Evolutionary conservation across 30 jellyfish, hydroid and myxozoan species (phyloP), one percentile per base, ranked within the genome.

Genomic region (Hydractinia symbiolongicarpus): DNA sequence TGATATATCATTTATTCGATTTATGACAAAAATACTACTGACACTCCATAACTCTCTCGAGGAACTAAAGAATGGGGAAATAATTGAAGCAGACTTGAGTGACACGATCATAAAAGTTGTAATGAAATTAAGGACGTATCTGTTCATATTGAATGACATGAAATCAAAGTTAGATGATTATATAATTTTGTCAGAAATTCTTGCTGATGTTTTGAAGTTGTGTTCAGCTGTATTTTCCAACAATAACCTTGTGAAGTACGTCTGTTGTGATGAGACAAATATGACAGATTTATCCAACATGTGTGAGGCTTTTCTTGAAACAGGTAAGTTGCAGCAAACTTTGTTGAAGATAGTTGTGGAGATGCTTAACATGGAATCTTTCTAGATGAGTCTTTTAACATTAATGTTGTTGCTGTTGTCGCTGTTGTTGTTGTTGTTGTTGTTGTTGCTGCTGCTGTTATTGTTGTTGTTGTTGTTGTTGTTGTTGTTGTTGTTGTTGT

Each of bases 101-200:
- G 74, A 64, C 40, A 64, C 74, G 52, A n/a, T 64, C 19, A 44
- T 64, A n/a, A 7, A 64, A n/a, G 74, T 64, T 13, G 52, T 64
- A n/a, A 51, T 64, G 9, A 44, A 13, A 7, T 51, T 64, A n/a
- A 64, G 40, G 74, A 64, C 16, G 40, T 64, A n/a, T 51, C 4
- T 64, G 19, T 13, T 64, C 7, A 64, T 0, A 64, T n/a, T 44
- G 9, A 51, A 64, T 51, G 9, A 64, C 8, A 2, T 44, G 40
- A 6, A 64, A n/a, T 7, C 40, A 44, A 64, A 64, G 40, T 44
- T n/a, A 64, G 40, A 64, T 7, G 69, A 58, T 16, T 2, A 30
- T 30, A 30, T 30, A 30, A 58, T 1, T 16, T 64, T 64, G 40
- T 51, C 9, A 6, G 74, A 4, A 64, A 64, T 13, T n/a, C 19